Evolutionary conservation across 2,113 vertebrate species (phyloP).

Genomic region (Catharus fuscescens): DNA sequence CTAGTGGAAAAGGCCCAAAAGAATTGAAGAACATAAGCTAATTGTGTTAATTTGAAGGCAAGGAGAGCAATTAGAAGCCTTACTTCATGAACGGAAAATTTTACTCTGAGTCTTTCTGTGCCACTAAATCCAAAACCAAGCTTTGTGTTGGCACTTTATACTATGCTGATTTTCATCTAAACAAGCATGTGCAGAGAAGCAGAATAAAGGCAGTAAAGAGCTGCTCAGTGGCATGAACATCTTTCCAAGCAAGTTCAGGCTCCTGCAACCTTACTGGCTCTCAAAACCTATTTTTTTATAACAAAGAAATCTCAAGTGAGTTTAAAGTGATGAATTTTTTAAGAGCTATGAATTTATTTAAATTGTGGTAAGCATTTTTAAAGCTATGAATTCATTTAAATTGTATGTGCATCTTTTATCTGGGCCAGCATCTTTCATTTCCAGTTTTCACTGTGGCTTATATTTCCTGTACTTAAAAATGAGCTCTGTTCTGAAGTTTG

Average conservation of each 20-base stretch:
- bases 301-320: background rate
- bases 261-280: background rate
- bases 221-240: background rate
- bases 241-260: background rate
- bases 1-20: background rate
- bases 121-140: background rate
- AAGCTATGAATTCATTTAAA: background rate
- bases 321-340: background rate
- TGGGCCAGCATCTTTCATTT: background rate
- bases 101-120: background rate
- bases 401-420: background rate
- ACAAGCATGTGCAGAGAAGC: background rate
- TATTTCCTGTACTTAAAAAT: background rate
- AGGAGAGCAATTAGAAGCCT: background rate
- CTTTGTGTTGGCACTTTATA: background rate
- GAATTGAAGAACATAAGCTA: background rate
- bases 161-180: background rate
- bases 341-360: background rate
- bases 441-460: background rate
- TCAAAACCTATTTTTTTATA: background rate
- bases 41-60: background rate
- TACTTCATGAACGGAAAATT: background rate
- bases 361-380: background rate
- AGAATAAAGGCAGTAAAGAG: background rate
- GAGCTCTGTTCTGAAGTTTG: background rate